These are phyloP conservation scores for Alexandromys fortis DNA, from an alignment of 2,113 vertebrate species.

Conservation along the genomic window DNA sequence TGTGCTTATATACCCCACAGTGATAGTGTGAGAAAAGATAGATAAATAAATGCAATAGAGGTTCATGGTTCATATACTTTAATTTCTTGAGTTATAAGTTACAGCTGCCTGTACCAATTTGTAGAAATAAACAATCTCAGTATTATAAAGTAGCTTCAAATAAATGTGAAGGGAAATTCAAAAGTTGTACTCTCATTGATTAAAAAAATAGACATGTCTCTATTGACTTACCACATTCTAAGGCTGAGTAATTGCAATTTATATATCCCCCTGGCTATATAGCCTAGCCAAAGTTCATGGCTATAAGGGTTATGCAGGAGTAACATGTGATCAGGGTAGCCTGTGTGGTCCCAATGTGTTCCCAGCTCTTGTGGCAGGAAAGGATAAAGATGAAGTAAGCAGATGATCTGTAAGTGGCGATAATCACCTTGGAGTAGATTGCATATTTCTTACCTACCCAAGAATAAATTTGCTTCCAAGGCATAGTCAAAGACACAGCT, in stretches of 20 bases:
- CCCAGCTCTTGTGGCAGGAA: not conserved
- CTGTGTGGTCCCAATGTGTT: not conserved
- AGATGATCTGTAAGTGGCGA: not conserved
- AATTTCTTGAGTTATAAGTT: conserved; percentile 67
- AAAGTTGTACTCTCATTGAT: not conserved
- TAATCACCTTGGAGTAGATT: not conserved
- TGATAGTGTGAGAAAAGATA: conserved; percentile 62
- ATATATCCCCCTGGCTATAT: not conserved
- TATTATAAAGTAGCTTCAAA: conserved; percentile 32
- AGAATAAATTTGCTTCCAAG: not conserved
- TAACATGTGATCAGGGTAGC: not conserved
- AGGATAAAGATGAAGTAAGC: not conserved
- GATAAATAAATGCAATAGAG: conserved; percentile 56
- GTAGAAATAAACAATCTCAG: conserved; percentile 5
- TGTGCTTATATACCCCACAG: conserved; percentile 54
- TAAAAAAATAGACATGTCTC: not conserved
- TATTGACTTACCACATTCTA: not conserved
- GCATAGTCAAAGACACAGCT: not conserved
- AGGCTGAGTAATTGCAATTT: not conserved
- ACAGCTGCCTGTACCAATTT: conserved; percentile 56
- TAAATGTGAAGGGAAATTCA: not conserved
- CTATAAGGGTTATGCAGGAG: not conserved
- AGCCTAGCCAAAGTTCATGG: not conserved
- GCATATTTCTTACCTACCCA: not conserved
- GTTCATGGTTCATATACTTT: conserved; percentile 68